phyloP scores from a whole-genome alignment of 2,113 vertebrate genomes.

The Podarcis muralis region DNA sequence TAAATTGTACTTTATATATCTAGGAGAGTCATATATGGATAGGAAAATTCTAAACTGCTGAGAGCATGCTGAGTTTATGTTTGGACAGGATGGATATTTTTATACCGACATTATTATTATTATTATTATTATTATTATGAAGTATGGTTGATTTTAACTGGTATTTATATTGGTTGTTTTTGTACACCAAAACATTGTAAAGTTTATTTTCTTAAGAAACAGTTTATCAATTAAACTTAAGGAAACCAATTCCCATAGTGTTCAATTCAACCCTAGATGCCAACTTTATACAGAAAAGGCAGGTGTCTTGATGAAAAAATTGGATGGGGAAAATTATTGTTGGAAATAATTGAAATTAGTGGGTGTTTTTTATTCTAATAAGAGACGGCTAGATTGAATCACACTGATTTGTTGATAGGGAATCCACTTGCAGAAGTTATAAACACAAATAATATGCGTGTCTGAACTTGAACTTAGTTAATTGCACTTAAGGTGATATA shows the following conservation, averaged over 20 bases:
- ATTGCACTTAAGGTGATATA: neutral
- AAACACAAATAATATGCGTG: neutral
- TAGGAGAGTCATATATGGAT: neutral
- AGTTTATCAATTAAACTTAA: too few species aligned
- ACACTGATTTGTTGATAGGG: neutral
- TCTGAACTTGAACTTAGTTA: neutral
- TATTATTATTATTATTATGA: too few species aligned
- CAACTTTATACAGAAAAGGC: neutral
- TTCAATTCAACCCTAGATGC: neutral
- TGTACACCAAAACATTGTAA: too few species aligned
- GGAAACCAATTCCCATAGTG: neutral
- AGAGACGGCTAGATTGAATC: neutral
- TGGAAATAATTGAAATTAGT: neutral
- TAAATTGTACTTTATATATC: neutral
- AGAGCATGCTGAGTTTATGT: too few species aligned
- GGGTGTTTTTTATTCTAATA: neutral
- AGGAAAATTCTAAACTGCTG: too few species aligned
- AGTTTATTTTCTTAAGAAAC: too few species aligned
- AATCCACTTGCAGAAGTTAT: neutral
- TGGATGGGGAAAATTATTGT: neutral
- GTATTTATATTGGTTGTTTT: too few species aligned
- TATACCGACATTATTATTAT: too few species aligned
- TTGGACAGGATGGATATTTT: too few species aligned
- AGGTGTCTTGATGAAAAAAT: neutral
- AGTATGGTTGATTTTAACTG: too few species aligned